Base-by-base conservation (phyloP, 2,797 vertebrate genomes). In the Argyrosomus regius region DNA sequence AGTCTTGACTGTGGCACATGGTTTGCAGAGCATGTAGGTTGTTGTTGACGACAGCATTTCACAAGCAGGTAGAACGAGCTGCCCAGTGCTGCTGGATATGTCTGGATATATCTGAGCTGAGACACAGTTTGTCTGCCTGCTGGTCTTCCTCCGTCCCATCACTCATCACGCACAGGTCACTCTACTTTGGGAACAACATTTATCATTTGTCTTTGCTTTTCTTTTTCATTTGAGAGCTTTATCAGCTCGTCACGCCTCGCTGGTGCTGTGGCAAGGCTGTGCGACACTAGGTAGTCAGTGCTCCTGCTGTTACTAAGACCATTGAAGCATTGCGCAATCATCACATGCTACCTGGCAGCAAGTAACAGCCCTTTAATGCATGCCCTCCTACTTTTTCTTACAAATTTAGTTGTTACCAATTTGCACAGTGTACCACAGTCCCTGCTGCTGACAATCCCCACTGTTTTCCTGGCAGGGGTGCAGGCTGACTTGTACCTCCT, bases 1-100 rank as follows among this genome's bases (percentile, higher is more conserved):
- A 73, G 78, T 75, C 72, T 53, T 28, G 64, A 75, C 74, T 63
- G 59, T 17, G 62, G 76, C 56, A 45, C 71, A 35, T 57, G 80
- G 54, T 52, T 77, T 72, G 77, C 31, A 50, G 84, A 81, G 87
- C 61, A 66, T 77, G 86, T 62, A 67, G 82, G 80, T 35, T 74
- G 81, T 65, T 74, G 81, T 67, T 68, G 67, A 69, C 16, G 62
- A 74, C 79, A 63, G 82, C 66, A 7, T 78, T 82, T 83, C 60
- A 52, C 75, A 50, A n/a, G 53, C 73, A 77, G 81, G 71, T 78
- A 60, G 64, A 8, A 39, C 35, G 8, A 78, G 58, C 74, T 80
- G 54, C 11, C 24, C 22, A 4, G 22, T 35, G 22, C 60, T 26
- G 22, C 60, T 35, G 48, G 35, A 65, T 57, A 22, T 49, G 75